These are phyloP conservation scores for Antechinus flavipes DNA, from an alignment of 2,113 vertebrate genomes.

Conservation along the genomic window DNA sequence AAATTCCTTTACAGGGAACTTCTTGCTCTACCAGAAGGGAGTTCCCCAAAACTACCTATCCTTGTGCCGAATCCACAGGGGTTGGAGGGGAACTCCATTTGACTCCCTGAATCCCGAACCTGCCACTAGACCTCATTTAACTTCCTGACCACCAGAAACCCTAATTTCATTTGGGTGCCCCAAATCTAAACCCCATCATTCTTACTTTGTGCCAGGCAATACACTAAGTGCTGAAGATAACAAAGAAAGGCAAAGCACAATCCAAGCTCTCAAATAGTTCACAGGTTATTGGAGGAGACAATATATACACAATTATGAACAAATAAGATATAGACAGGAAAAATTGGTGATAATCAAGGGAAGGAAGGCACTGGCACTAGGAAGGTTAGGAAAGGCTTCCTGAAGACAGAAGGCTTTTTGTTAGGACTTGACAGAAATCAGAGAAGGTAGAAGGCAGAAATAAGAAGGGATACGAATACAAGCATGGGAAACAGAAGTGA, in stretches of 20 bases:
- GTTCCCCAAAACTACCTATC: too few relatives aligned
- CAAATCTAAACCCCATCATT: too few relatives aligned
- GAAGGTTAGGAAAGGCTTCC: background rate
- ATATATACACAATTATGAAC: background rate
- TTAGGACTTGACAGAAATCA: background rate
- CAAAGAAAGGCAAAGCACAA: background rate
- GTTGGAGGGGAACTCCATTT: too few relatives aligned
- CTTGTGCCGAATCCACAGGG: too few relatives aligned
- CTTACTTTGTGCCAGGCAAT: background rate
- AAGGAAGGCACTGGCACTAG: background rate
- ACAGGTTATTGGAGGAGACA: background rate
- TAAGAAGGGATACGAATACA: background rate
- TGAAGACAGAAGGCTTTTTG: background rate
- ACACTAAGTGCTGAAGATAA: background rate
- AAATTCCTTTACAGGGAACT: too few relatives aligned
- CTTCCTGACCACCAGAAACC: too few relatives aligned
- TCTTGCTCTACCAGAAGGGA: too few relatives aligned
- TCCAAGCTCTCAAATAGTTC: background rate
- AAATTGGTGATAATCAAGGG: background rate
- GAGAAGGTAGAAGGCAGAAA: background rate
- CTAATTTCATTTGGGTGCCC: too few relatives aligned
- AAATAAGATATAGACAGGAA: background rate
- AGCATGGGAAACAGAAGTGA: background rate
- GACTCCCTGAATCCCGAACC: too few relatives aligned
- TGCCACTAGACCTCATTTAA: too few relatives aligned